Evolutionary conservation across 1,140 invertebrate species (phyloP).

Genomic region (Zaprionus davidi): DNA sequence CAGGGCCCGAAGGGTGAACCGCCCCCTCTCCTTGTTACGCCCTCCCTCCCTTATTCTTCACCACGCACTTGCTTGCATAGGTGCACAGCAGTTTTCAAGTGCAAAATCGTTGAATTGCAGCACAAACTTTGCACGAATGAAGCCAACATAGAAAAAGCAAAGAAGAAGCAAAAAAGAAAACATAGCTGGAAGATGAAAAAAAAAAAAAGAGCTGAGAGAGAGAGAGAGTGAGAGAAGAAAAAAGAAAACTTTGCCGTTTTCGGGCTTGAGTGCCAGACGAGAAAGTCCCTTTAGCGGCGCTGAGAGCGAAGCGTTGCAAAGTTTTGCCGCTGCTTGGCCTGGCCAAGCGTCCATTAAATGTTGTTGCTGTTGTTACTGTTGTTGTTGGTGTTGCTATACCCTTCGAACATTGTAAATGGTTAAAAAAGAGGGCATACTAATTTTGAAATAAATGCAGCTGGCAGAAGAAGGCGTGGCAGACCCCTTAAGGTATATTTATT

Average conservation of each 20-base stretch:
- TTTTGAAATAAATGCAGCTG: no score
- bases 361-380: conserved; percentile 16
- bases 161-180: conserved; percentile 32
- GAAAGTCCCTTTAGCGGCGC: conserved; percentile 36
- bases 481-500: no score
- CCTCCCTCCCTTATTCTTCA: background rate
- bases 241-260: conserved; percentile 58
- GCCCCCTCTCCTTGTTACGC: background rate
- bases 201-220: conserved; percentile 12
- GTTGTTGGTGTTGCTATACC: conserved; percentile 1
- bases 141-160: conserved; percentile 15
- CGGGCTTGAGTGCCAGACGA: conserved; percentile 59
- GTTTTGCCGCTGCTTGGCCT: conserved; percentile 53
- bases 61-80: conserved; percentile 23
- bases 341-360: conserved; percentile 64
- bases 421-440: no score
- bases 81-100: conserved; percentile 53
- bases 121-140: conserved; percentile 28
- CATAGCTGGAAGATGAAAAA: background rate
- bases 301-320: conserved; percentile 23
- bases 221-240: conserved; percentile 22
- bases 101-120: conserved; percentile 62
- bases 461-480: no score
- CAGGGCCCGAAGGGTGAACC: conserved; percentile 35
- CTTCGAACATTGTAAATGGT: no score